These are phyloP conservation scores for Alcedo atthis DNA, from an alignment of 2,797 vertebrate species.

Conservation along the genomic window DNA sequence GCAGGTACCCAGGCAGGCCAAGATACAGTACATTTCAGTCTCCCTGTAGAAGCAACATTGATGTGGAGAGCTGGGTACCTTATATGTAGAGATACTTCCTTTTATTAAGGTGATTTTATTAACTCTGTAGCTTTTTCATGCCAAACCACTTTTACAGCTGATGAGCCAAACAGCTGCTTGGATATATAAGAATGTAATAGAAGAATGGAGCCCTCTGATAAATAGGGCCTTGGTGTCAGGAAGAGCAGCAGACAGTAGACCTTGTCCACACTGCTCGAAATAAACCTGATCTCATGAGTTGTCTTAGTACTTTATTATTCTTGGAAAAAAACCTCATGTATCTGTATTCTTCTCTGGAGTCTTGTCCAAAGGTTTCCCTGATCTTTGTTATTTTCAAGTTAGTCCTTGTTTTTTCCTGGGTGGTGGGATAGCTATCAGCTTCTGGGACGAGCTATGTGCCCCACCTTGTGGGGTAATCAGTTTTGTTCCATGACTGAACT, in stretches of 20 bases:
- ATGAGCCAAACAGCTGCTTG: not conserved
- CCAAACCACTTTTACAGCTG: not conserved
- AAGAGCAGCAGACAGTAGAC: not conserved
- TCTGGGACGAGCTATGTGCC: not conserved
- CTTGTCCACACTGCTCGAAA: accelerated
- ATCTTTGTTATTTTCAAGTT: not conserved
- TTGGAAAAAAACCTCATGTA: accelerated
- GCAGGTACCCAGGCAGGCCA: not conserved
- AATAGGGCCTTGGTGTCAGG: not conserved
- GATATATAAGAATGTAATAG: accelerated
- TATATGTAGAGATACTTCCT: not conserved
- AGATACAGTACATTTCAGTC: not conserved
- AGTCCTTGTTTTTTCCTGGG: not conserved
- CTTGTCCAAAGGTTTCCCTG: not conserved
- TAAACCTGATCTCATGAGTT: not conserved
- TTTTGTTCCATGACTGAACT: not conserved
- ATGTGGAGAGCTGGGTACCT: not conserved
- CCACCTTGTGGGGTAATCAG: no score
- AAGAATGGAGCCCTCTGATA: not conserved
- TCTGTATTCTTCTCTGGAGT: not conserved
- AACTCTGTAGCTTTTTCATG: not conserved
- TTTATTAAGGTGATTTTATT: not conserved
- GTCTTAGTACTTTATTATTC: not conserved
- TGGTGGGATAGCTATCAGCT: not conserved
- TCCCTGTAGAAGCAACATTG: not conserved